Evolutionary conservation across 2,888 invertebrate genomes (phyloP), one percentile per base, ranked within the genome.

Genomic region (Tenthredo livida): DNA sequence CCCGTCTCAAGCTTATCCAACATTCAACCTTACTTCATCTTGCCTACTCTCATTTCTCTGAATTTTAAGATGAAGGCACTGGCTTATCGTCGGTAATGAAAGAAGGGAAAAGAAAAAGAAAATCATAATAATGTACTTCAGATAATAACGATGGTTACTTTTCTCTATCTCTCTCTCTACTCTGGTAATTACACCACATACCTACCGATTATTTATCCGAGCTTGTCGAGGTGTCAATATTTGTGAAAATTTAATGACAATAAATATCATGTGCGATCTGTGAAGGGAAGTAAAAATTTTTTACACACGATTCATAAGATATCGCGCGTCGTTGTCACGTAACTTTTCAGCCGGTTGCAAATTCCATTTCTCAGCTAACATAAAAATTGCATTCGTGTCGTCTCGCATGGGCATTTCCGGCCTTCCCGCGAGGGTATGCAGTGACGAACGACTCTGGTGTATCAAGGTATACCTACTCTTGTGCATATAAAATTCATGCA

Each of bases 381-480:
- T 80, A 80, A 80, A 80, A 80, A 80, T 80, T 80, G 61, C 80
- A 80, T 37, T 80, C 80, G 61, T 12, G 61, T 61, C 47, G 77
- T 77, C 61, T 40, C 61, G 61, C 61, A 61, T 4, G 21, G 61
- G 80, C 77, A 50, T 50, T 77, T 47, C 29, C 77, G 77, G 50
- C n/a, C 58, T 58, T 80, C 80, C 61, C 80, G 15, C 7, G 80
- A 61, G 80, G 61, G 40, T 37, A 80, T 12, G 40, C n/a, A 12
- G 37, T 43, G 61, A 80, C 61, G 80, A 80, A 80, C 80, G 80
- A 80, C 80, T 61, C 10, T 5, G n/a, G 61, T 58, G 37, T 43
- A n/a, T 73, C 21, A n/a, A 29, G 54, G 54, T 15, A 10, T 58
- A 80, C 15, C 29, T 61, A 33, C 40, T 61, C 37, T 37, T 29